Evolutionary conservation across 1,140 invertebrate genomes (phyloP).

Genomic region (Danaus plexippus): DNA sequence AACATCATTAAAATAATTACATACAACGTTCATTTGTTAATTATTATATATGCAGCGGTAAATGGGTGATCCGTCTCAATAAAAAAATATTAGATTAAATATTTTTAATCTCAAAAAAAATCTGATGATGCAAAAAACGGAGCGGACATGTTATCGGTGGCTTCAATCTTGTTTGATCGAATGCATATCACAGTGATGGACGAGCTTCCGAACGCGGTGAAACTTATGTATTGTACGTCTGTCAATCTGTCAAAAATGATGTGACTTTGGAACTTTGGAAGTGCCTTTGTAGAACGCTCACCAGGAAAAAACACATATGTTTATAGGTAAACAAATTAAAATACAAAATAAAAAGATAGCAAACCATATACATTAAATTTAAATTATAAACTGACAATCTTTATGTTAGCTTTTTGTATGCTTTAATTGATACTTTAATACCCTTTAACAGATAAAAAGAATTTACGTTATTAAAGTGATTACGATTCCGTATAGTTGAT

Average conservation of each 20-base stretch:
- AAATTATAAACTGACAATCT: conserved; percentile 1
- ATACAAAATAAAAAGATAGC: too few species aligned
- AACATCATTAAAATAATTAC: not conserved
- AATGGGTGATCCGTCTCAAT: not conserved
- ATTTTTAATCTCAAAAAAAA: not conserved
- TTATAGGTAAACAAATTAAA: too few species aligned
- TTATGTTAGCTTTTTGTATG: not conserved
- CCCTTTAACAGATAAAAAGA: conserved; percentile 3
- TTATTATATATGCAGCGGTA: too few species aligned
- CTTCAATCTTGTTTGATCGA: conserved; percentile 61
- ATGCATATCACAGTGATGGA: conserved; percentile 53
- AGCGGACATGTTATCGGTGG: conserved; percentile 27
- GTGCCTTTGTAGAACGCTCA: too few species aligned
- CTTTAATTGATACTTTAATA: conserved; percentile 11
- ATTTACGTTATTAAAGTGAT: too few species aligned
- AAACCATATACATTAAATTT: not conserved
- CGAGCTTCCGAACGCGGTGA: conserved; percentile 49
- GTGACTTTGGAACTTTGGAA: too few species aligned
- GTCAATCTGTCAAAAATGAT: conserved; percentile 33
- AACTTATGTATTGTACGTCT: conserved; percentile 39
- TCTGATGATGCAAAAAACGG: conserved; percentile 24
- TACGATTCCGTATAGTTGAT: too few species aligned
- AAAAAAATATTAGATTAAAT: conserved; percentile 2
- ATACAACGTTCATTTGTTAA: conserved; percentile 2
- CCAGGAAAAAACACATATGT: too few species aligned